Evolutionary conservation across 2,888 invertebrate species (phyloP), one percentile per base, ranked within the genome.

Genomic region (Petrophora chlorosata): DNA sequence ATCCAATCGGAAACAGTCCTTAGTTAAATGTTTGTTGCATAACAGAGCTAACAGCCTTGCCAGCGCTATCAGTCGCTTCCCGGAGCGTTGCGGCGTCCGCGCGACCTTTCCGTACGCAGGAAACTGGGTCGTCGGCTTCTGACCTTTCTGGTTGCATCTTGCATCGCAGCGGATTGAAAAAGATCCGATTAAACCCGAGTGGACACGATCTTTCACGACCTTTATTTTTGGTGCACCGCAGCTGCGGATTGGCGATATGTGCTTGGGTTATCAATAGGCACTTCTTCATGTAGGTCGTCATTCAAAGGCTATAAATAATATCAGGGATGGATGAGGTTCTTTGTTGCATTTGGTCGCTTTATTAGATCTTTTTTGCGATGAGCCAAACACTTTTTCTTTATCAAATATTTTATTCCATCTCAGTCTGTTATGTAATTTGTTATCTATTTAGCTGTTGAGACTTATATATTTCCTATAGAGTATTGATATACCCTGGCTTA

Each of bases 71-170:
- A 75, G 52, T 42, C 70, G 73, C 79, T 86, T 86, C 86, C 86
- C 85, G 85, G 79, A 74, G 77, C 75, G 78, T 75, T 76, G 85
- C 74, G 46, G 30, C 33, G 26, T 47, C 76, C 81, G 76, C 67
- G 73, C 78, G 85, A 87, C 85, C 86, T 87, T 86, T 86, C 82
- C 71, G 69, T 77, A 72, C 73, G 72, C 67, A 70, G 68, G 77
- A 82, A 87, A 87, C 82, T 89, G 72, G 88, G 87, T 83, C 85
- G 76, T 74, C 85, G 86, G 79, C 87, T 78, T 85, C 77, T 86
- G 83, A 87, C 87, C 88, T 86, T 88, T 87, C 80, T 85, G 84
- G 84, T 85, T 83, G 82, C 81, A 68, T 44, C 28, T 13, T 38
- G 36, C 41, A 32, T 15, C 33, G 73, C 72, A 72, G 69, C 61